phyloP scores from a whole-genome alignment of 1,140 invertebrate species.

The Ridgeia piscesae region DNA sequence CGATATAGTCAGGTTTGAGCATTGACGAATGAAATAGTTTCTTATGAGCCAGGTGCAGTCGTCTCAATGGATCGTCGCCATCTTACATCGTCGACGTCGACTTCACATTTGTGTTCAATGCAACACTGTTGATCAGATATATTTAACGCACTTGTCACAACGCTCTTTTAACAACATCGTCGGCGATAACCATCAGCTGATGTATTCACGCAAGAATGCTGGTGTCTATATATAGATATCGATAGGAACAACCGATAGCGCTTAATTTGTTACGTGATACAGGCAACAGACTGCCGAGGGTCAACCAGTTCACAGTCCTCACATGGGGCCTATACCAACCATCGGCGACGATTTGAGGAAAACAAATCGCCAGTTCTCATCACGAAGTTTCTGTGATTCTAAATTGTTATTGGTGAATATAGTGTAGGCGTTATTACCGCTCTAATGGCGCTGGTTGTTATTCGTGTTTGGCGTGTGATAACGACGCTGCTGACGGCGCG shows the following conservation, averaged over 20 bases:
- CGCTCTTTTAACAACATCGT: not conserved
- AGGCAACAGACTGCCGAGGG: not conserved
- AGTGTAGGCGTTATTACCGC: not conserved
- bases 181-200: not conserved
- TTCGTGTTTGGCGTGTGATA: not conserved
- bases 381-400: not conserved
- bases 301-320: not conserved
- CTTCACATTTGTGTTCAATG: too few species aligned
- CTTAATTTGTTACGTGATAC: not conserved
- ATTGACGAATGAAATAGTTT: too few species aligned
- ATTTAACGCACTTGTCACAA: not conserved
- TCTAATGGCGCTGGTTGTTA: not conserved
- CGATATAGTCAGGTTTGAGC: too few species aligned
- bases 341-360: not conserved
- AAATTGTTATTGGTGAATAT: not conserved
- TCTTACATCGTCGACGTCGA: too few species aligned
- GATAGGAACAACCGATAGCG: not conserved
- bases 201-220: conserved; percentile 5
- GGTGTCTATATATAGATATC: not conserved
- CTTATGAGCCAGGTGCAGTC: too few species aligned
- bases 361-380: not conserved
- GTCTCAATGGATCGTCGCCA: too few species aligned
- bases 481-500: too few species aligned
- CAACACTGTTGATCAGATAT: not conserved
- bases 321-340: not conserved